Percentiles rank a stretch among this genome's conserved stretches.
Conservation (phyloP, 1,140 invertebrate genomes). For the Oncopodura yosiiana region DNA sequence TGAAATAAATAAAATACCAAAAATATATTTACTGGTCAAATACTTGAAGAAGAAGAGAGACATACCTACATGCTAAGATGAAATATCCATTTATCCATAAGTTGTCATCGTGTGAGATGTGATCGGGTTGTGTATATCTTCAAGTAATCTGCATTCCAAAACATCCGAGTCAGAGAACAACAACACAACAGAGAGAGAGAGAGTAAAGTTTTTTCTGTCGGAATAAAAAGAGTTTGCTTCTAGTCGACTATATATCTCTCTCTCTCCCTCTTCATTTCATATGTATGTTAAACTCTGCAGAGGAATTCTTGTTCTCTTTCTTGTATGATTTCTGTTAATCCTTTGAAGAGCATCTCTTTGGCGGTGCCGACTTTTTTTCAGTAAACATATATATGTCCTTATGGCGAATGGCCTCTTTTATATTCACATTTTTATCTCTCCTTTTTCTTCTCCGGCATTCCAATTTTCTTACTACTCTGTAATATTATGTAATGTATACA, state of each 20-base stretch:
- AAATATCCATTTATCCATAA: slow-evolving; percentile 12
- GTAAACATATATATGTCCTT: neutral
- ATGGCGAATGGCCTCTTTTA: neutral
- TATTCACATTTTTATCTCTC: too few relatives aligned
- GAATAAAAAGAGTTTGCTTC: too few relatives aligned
- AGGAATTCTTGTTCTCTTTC: slow-evolving; percentile 10
- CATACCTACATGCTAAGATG: slow-evolving; percentile 8
- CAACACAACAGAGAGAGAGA: too few relatives aligned
- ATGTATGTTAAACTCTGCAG: slow-evolving; percentile 12
- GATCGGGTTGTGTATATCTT: slow-evolving; percentile 31
- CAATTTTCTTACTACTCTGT: too few relatives aligned
- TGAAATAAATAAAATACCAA: too few relatives aligned
- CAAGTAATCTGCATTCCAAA: slow-evolving; percentile 28
- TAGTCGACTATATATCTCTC: too few relatives aligned
- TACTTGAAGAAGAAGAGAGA: slow-evolving; percentile 1
- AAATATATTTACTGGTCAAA: neutral
- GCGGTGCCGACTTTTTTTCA: slow-evolving; percentile 14
- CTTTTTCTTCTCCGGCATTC: too few relatives aligned
- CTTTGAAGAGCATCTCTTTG: too few relatives aligned
- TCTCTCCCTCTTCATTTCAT: too few relatives aligned
- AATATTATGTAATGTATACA: too few relatives aligned
- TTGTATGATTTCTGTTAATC: too few relatives aligned
- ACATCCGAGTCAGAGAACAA: neutral
- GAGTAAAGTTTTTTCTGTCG: too few relatives aligned
- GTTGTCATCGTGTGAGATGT: slow-evolving; percentile 26